Evolutionary conservation across 2,113 vertebrate species (phyloP).

Genomic region (Desmodus rotundus): DNA sequence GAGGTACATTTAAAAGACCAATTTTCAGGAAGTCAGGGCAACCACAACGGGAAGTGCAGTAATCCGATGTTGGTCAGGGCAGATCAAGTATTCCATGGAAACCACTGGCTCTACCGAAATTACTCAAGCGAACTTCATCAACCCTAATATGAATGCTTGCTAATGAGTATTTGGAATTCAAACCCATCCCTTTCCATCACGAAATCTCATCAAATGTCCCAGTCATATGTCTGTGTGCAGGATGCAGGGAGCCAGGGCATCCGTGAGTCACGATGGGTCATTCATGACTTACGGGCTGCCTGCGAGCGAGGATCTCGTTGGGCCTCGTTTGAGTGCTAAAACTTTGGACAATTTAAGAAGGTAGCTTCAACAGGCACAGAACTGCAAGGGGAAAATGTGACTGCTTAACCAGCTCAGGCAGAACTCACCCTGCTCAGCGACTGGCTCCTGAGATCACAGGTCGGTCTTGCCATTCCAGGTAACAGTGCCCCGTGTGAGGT

Average conservation of each 20-base stretch:
- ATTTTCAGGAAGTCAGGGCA: neutral
- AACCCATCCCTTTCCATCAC: neutral
- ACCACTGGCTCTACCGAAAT: slow-evolving; percentile 23
- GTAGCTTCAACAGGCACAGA: neutral
- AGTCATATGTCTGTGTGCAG: neutral
- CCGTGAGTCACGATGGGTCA: neutral
- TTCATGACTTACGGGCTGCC: neutral
- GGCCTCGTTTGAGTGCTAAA: neutral
- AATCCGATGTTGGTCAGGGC: neutral
- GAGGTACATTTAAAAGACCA: neutral
- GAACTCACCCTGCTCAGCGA: neutral
- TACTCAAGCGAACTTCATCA: slow-evolving; percentile 48
- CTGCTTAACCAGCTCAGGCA: neutral
- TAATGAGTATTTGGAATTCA: neutral
- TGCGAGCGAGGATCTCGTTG: neutral
- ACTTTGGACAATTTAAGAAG: neutral
- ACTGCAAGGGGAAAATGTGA: neutral
- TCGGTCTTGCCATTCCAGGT: neutral
- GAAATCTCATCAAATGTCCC: neutral
- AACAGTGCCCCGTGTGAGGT: neutral
- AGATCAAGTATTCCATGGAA: neutral
- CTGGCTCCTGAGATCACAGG: neutral
- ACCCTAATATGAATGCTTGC: neutral
- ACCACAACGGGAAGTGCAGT: slow-evolving; percentile 41
- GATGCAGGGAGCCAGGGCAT: neutral